Percentiles rank a stretch among this genome's conserved stretches.
phyloP scores from a whole-genome alignment of 2,888 invertebrate genomes.

The Synergus gifuensis region DNA sequence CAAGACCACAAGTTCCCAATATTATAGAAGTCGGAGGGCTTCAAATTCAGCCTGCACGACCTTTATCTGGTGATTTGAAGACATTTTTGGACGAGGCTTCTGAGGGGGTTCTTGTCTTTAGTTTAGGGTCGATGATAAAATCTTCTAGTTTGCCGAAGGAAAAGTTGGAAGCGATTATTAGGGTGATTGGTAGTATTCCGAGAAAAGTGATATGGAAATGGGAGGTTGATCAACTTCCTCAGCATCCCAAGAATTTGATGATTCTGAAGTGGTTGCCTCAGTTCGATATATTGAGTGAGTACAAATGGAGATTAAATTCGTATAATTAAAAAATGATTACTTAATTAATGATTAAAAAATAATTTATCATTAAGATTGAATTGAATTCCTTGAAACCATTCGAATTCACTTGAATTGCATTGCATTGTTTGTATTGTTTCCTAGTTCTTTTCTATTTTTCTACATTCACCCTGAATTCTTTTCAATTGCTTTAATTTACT shows the following conservation, averaged over 20 bases:
- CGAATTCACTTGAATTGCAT: no score
- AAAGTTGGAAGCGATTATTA: conserved; percentile 81
- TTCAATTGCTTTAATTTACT: no score
- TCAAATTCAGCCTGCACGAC: conserved; percentile 70
- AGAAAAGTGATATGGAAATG: conserved; percentile 80
- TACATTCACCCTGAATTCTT: no score
- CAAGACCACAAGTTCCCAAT: conserved; percentile 80
- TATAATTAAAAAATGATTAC: no score
- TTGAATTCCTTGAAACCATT: no score
- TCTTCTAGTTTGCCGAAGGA: conserved; percentile 82
- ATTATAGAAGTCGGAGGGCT: conserved; percentile 79
- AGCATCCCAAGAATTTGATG: conserved; percentile 83
- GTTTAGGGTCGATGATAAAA: conserved; percentile 87
- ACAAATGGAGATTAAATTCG: background rate
- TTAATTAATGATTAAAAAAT: no score
- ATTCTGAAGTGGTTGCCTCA: conserved; percentile 87
- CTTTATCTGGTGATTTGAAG: conserved; percentile 80
- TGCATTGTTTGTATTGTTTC: no score
- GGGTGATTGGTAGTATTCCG: conserved; percentile 82
- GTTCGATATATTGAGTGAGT: conserved; percentile 88
- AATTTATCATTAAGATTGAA: no score
- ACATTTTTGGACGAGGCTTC: conserved; percentile 80
- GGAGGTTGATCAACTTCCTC: conserved; percentile 79
- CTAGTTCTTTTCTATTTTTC: no score
- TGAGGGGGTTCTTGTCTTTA: conserved; percentile 83